A percentile compares a stretch with the other conserved stretches of the same genome.
phyloP scores from a whole-genome alignment of 2,888 invertebrate genomes.

The Tillus elongatus region DNA sequence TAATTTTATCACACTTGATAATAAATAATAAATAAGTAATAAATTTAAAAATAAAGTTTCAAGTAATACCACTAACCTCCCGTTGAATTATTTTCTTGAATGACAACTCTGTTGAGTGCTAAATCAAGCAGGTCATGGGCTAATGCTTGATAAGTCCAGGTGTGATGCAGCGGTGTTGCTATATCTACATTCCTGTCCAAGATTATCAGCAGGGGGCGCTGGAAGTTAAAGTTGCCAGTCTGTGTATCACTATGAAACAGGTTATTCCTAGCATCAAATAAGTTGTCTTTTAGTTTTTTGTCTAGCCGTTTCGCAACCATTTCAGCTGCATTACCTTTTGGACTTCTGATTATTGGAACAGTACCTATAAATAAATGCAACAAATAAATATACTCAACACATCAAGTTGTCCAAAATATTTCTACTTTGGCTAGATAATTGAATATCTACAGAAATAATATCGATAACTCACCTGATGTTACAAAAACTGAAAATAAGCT shows the following conservation, averaged over 20 bases:
- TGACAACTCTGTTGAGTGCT: slow-evolving; percentile 64
- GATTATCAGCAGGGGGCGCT: slow-evolving; percentile 84
- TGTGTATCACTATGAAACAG: slow-evolving; percentile 83
- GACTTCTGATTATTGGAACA: slow-evolving; percentile 86
- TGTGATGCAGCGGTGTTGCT: slow-evolving; percentile 97
- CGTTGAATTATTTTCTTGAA: slow-evolving; percentile 35
- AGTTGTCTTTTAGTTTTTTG: slow-evolving; percentile 91
- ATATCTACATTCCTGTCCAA: slow-evolving; percentile 92
- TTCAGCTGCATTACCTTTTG: slow-evolving; percentile 94
- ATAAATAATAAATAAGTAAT: no score
- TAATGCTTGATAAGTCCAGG: slow-evolving; percentile 99
- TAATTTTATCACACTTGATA: no score
- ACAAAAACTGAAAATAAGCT: slow-evolving; percentile 97
- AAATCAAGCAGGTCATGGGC: slow-evolving; percentile 93
- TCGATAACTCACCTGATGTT: slow-evolving; percentile 69
- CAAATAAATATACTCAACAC: no score
- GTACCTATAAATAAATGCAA: slow-evolving; percentile 52
- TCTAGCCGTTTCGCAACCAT: slow-evolving; percentile 96
- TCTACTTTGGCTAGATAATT: neutral
- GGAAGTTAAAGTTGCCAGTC: slow-evolving; percentile 73
- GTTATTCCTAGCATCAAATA: slow-evolving; percentile 94
- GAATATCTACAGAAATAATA: neutral
- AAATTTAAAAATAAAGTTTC: no score
- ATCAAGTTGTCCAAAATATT: no score
- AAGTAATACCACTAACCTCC: slow-evolving; percentile 33